Evolutionary conservation across 2,888 invertebrate species (phyloP), one percentile per base, ranked within the genome.

Genomic region (Sinhomidia bicolor): DNA sequence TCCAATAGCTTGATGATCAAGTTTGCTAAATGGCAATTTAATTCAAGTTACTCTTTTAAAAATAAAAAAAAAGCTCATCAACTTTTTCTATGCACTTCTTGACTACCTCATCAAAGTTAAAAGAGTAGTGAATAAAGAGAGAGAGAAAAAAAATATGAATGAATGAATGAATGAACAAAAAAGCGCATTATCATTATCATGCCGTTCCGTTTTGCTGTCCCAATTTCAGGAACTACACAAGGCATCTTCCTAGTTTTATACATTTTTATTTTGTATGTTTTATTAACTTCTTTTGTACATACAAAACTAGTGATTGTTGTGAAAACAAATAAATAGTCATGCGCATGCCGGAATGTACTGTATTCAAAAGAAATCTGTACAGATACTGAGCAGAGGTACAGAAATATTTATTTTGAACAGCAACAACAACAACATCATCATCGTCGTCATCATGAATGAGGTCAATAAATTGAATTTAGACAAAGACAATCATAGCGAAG

Each of bases 141-240:
- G 12, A 23, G 20, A 17, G 9, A 79, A 57, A 51, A 78, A n/a
- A n/a, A n/a, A n/a, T n/a, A n/a, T n/a, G n/a, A n/a, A n/a, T n/a
- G n/a, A 79, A 57, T 57, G 65, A 85, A 85, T 85, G 85, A 85
- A 84, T 79, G 68, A 85, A 85, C 85, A 85, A 79, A 65, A n/a
- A 44, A 68, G 65, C 78, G 32, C 85, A 85, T 85, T 41, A 65
- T 65, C 44, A 44, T 80, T n/a, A 60, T 44, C 47, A 26, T 36
- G 65, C 10, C 41, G 76, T 23, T 60, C 85, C 85, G 85, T 78
- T 85, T 78, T 79, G 78, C 17, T 85, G 65, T 20, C 78, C 78
- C 36, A 62, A 60, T 65, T 85, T 78, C 41, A 65, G 65, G 79
- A 79, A 79, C 41, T 60, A 23, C 65, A 65, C 76, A 57, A 36